Conservation (phyloP, 2,797 vertebrate genomes). For the Sphaeramia orbicularis region DNA sequence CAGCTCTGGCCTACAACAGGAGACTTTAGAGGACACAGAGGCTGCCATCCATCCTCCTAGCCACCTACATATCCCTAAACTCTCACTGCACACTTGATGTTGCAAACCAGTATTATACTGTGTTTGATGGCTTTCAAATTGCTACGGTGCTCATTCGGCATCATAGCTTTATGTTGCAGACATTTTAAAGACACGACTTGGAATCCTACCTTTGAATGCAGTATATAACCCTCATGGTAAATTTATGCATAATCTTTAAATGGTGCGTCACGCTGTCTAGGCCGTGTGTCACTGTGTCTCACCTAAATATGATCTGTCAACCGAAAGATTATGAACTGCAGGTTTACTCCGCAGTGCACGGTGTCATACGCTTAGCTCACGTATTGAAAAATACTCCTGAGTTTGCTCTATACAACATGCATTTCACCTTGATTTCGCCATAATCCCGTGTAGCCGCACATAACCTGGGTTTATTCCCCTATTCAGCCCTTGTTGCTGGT, state of each 20-base stretch:
- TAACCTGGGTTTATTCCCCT: conserved; percentile 28
- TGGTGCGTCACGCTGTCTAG: conserved; percentile 15
- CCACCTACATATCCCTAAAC: conserved; percentile 69
- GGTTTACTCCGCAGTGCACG: conserved; percentile 15
- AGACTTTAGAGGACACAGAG: conserved; percentile 80
- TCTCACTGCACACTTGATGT: conserved; percentile 27
- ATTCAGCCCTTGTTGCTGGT: conserved; percentile 37
- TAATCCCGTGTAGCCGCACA: conserved; percentile 21
- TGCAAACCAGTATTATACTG: conserved; percentile 15
- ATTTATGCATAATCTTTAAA: conserved; percentile 37
- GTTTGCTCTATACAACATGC: conserved; percentile 18
- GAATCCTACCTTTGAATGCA: background rate
- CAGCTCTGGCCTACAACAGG: conserved; percentile 69
- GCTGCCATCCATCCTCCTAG: conserved; percentile 78
- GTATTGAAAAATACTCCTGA: conserved; percentile 24
- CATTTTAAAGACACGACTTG: background rate
- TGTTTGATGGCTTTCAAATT: conserved; percentile 18
- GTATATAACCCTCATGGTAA: background rate
- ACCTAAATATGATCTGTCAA: conserved; percentile 17
- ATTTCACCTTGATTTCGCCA: conserved; percentile 2
- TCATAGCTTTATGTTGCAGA: background rate
- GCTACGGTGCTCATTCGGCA: background rate
- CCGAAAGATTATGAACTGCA: conserved; percentile 8
- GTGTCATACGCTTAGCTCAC: conserved; percentile 22
- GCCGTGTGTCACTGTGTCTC: conserved; percentile 7